phyloP scores from a whole-genome alignment of 1,140 invertebrate species.

The Camponotus pennsylvanicus region DNA sequence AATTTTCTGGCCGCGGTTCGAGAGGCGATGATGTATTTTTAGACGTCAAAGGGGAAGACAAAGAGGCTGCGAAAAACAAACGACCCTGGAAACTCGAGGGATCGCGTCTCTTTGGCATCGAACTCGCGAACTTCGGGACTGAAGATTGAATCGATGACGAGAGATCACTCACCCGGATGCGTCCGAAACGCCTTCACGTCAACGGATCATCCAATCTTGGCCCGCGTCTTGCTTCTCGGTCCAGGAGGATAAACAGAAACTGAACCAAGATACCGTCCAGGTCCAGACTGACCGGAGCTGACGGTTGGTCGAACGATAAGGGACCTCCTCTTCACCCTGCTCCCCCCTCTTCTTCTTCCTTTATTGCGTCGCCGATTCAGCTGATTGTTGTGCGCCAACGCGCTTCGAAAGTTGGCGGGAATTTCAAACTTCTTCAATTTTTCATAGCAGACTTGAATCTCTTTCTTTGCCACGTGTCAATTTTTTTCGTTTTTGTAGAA shows the following conservation, averaged over 20 bases:
- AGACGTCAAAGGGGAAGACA: neutral
- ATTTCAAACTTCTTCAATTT: neutral
- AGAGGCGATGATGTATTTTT: neutral
- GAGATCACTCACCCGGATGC: slow-evolving; percentile 82
- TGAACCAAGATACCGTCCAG: slow-evolving; percentile 29
- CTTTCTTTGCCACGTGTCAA: too few relatives aligned
- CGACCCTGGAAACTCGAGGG: neutral
- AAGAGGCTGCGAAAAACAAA: neutral
- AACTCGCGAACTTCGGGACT: neutral
- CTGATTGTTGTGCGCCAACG: slow-evolving; percentile 72
- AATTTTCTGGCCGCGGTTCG: too few relatives aligned
- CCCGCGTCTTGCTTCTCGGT: slow-evolving; percentile 67
- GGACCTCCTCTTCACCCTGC: slow-evolving; percentile 69
- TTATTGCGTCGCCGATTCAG: slow-evolving; percentile 69
- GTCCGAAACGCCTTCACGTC: slow-evolving; percentile 80
- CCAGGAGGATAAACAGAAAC: slow-evolving; percentile 71
- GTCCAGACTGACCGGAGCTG: slow-evolving; percentile 67
- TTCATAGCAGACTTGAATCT: too few relatives aligned
- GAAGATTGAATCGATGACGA: neutral
- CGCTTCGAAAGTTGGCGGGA: neutral
- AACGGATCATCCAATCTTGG: slow-evolving; percentile 81
- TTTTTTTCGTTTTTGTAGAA: too few relatives aligned
- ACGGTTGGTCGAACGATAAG: slow-evolving; percentile 78
- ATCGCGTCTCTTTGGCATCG: neutral
- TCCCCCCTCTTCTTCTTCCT: neutral